Percentiles rank a stretch among this genome's conserved stretches.
Evolutionary conservation across 2,888 invertebrate species (phyloP).

Genomic region (Dynastes grantii): DNA sequence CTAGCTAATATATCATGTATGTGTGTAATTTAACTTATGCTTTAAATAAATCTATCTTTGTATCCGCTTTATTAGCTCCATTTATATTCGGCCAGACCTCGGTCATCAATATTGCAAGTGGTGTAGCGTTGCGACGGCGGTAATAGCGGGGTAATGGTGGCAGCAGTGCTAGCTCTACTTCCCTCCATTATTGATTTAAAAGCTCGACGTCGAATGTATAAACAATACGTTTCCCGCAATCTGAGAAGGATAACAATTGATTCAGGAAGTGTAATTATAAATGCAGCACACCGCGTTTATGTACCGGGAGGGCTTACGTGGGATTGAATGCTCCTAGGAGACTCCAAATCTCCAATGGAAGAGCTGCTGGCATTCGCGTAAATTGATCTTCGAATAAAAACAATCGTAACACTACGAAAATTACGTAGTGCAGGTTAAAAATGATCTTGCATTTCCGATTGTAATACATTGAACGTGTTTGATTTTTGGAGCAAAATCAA

Average conservation of each 20-base stretch:
- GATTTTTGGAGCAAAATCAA: too few relatives aligned
- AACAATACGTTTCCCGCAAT: conserved; percentile 1
- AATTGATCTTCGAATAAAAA: too few relatives aligned
- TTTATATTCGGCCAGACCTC: not conserved
- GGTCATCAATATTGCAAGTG: conserved; percentile 16
- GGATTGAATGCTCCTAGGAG: too few relatives aligned
- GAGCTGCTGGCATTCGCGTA: too few relatives aligned
- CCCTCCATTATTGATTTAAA: conserved; percentile 1
- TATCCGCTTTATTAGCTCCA: conserved; percentile 33
- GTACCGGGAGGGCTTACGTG: too few relatives aligned
- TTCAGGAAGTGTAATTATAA: not conserved
- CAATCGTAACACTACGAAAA: too few relatives aligned
- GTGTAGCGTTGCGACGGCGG: not conserved
- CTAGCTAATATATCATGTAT: conserved; percentile 9
- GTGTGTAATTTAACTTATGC: conserved; percentile 14
- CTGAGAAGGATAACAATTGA: conserved; percentile 10
- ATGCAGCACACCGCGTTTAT: not conserved
- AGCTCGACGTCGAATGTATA: not conserved
- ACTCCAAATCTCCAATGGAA: too few relatives aligned
- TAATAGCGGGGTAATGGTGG: not conserved
- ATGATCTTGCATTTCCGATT: too few relatives aligned
- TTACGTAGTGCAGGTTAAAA: too few relatives aligned
- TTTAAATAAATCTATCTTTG: conserved; percentile 24
- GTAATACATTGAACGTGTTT: too few relatives aligned
- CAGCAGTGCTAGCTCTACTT: not conserved